These are phyloP conservation scores for Megalonaias nervosa DNA, from an alignment of 1,140 invertebrate genomes.

Conservation along the genomic window DNA sequence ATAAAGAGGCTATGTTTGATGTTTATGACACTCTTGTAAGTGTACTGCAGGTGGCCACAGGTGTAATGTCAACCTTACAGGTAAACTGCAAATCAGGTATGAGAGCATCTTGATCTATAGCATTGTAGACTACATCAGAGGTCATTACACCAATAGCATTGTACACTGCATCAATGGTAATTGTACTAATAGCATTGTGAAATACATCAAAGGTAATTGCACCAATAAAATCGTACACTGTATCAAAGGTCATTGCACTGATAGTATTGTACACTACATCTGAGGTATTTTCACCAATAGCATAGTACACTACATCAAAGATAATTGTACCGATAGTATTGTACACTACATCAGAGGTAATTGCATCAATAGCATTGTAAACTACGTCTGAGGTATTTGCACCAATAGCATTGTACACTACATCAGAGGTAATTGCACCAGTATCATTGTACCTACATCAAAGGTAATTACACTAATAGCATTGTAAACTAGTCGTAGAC, in stretches of 20 bases:
- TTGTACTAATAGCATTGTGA: too few species aligned
- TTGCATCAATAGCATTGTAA: background rate
- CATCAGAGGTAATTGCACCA: background rate
- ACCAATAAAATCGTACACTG: too few species aligned
- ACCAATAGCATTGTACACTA: background rate
- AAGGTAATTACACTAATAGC: background rate
- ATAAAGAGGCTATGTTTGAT: constrained; percentile 85
- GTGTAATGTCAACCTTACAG: constrained; percentile 78
- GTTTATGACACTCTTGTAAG: constrained; percentile 54
- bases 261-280: too few species aligned
- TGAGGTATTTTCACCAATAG: background rate
- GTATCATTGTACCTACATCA: background rate
- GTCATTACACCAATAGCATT: background rate
- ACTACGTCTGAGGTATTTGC: too few species aligned
- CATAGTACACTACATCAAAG: background rate
- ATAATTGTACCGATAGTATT: background rate
- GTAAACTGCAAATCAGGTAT: constrained; percentile 64
- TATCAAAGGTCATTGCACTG: background rate
- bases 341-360: too few species aligned
- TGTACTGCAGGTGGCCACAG: constrained; percentile 78
- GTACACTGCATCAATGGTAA: background rate
- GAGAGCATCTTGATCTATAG: background rate
- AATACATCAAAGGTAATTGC: background rate
- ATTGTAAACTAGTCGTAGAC: too few species aligned
- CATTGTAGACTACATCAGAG: background rate